Evolutionary conservation across 2,888 invertebrate genomes (phyloP), one percentile per base, ranked within the genome.

Genomic region (Heliconius aoede): DNA sequence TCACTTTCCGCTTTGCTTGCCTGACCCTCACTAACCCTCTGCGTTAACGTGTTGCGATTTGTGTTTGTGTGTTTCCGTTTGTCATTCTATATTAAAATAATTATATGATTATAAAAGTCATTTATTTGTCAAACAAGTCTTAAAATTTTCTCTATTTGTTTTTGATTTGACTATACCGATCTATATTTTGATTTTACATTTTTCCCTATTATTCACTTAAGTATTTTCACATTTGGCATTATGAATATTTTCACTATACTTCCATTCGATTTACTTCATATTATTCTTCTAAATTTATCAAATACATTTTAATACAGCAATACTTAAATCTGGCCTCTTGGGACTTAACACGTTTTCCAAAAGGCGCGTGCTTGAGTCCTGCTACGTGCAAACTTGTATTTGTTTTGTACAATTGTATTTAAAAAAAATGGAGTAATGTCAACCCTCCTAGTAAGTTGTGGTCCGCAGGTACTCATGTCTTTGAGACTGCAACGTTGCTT

Each of bases 51-150:
- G 89, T 89, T 88, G 93, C 93, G 94, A 94, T 93, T 90, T 91
- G 94, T 94, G 94, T 94, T 94, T 94, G 94, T 94, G 93, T 91
- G n/a, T 87, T 84, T 87, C 84, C 83, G 85, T 81, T 87, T 84
- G 84, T 82, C 83, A 81, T 81, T 83, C 78, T 79, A 78, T 80
- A 74, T 79, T 78, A 77, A 51, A 77, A 79, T 77, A 77, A 81
- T 55, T 9, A 55, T 55, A 72, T 71, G 8, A 30, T 32, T 11
- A 32, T 32, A 73, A 73, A 18, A 36, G 13, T 28, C 13, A 64
- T 55, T 40, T 36, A 64, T 55, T 40, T 26, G 40, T 58, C 40
- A 18, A 60, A 21, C 13, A 60, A 65, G 26, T 21, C 40, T 24
- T 60, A 9, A 40, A 60, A 60, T 26, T 36, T 24, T 7, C 46